Base-by-base conservation (phyloP, 2,797 vertebrate genomes). In the Gambusia yucatana region DNA sequence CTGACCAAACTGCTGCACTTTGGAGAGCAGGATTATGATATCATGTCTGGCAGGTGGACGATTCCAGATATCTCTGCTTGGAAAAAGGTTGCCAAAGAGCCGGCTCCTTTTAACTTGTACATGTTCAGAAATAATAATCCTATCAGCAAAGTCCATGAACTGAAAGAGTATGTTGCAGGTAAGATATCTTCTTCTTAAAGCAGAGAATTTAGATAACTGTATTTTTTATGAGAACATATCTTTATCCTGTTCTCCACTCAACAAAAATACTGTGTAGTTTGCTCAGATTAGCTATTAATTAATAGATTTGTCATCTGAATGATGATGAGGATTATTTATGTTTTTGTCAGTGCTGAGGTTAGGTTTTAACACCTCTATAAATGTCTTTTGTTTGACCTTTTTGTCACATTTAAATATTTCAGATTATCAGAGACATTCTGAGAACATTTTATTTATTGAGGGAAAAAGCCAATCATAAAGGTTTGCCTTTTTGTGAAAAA, bases 121-220 rank as follows among this genome's bases (percentile, higher is more conserved):
- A 99, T 99, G 97, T 99, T 99, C 92, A 95, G 97, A 89, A 99
- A 98, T 91, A 99, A 99, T 89, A 99, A 99, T 82, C 98, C 98
- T 16, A 97, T 99, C 90, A 99, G 98, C 95, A 98, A 98, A 94
- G 97, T 99, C 84, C 97, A 98, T 0, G 96, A 99, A 82, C 95
- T 99, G 70, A 97, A 97, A 93, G 98, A 99, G 81, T 99, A 99
- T 80, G 97, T 99, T 78, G 97, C 97, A 96, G 98, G 98, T 99
- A 96, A 96, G 94, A 71, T 6, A 73, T 46, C 16, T 2, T 30
- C 6, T 55, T 46, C 52, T 46, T 46, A 28, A 33, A 75, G 10
- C 6, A 14, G 44, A 20, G 4, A 46, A 28, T 16, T 71, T 71
- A 46, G 43, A 16, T 17, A 3, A 17, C 0, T 14, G 5, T 70